Evolutionary conservation across 2,113 vertebrate species (phyloP).

Genomic region (Salvelinus sp.): DNA sequence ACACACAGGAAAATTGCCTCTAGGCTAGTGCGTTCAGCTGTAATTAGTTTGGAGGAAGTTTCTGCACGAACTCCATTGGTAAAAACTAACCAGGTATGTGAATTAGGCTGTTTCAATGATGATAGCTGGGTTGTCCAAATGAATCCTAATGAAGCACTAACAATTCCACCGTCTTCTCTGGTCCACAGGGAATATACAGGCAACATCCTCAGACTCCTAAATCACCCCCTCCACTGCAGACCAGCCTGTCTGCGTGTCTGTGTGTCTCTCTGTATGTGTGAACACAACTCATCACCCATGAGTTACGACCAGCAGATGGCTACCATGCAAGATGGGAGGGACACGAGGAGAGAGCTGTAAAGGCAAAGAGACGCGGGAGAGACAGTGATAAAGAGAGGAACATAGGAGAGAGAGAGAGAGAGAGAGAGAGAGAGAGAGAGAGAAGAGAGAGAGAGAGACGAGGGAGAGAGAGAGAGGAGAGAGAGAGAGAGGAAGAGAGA

Average conservation of each 20-base stretch:
- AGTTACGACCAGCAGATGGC: background rate
- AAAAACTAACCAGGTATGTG: conserved; percentile 20
- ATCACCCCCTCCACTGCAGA: background rate
- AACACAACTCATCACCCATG: background rate
- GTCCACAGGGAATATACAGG: conserved; percentile 7
- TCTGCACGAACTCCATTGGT: conserved; percentile 29
- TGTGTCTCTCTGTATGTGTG: conserved; percentile 3
- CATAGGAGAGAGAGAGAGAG: background rate
- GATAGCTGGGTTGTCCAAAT: conserved; percentile 24
- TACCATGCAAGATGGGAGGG: no score
- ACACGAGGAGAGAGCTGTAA: background rate
- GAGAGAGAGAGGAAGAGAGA: background rate
- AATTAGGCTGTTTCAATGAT: conserved; percentile 38
- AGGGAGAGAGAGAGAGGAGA: background rate
- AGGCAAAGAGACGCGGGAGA: background rate
- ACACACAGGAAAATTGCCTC: background rate
- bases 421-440: background rate
- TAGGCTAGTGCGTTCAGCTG: conserved; percentile 18
- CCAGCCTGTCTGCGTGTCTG: conserved; percentile 8
- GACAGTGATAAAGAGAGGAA: background rate
- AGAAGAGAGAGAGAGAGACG: background rate
- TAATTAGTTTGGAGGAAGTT: conserved; percentile 46
- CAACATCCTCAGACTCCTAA: background rate
- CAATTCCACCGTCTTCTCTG: background rate
- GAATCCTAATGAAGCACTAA: conserved; percentile 15